Percentiles rank a stretch among this genome's conserved stretches.
Conservation (phyloP, 2,888 invertebrate genomes). For the Morpho helenor region DNA sequence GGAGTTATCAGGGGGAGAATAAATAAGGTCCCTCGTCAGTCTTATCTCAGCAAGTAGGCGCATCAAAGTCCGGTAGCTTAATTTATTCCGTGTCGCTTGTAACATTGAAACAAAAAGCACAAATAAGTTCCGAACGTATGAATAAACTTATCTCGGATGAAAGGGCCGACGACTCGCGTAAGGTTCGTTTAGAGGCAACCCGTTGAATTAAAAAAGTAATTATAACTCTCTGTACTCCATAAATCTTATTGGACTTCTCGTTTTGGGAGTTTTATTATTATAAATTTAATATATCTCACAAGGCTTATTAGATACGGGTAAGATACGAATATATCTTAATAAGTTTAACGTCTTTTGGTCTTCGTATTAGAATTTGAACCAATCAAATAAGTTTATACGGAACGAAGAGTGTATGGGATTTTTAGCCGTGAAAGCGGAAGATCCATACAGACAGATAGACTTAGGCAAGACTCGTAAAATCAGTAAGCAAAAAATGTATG, state of each 20-base stretch:
- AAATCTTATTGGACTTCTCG: conserved; percentile 11
- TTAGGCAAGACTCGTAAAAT: too few species aligned
- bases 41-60: conserved; percentile 31
- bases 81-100: conserved; percentile 66
- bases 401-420: too few species aligned
- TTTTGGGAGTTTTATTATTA: not conserved
- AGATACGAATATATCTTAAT: not conserved
- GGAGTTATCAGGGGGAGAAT: conserved; percentile 21
- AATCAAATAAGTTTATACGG: too few species aligned
- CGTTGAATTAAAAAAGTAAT: conserved; percentile 15
- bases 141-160: conserved; percentile 46
- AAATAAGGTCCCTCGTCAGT: conserved; percentile 25
- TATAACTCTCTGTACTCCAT: conserved; percentile 17
- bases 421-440: too few species aligned
- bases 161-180: conserved; percentile 30
- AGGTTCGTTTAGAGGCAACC: conserved; percentile 13
- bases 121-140: conserved; percentile 38
- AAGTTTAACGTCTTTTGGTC: too few species aligned
- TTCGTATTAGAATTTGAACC: too few species aligned
- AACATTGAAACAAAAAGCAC: conserved; percentile 40
- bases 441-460: too few species aligned
- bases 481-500: too few species aligned
- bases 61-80: conserved; percentile 73
- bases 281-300: not conserved
- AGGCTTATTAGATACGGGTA: not conserved